Base-by-base conservation (phyloP, 2,797 vertebrate species). In the Calcarius lapponicus region DNA sequence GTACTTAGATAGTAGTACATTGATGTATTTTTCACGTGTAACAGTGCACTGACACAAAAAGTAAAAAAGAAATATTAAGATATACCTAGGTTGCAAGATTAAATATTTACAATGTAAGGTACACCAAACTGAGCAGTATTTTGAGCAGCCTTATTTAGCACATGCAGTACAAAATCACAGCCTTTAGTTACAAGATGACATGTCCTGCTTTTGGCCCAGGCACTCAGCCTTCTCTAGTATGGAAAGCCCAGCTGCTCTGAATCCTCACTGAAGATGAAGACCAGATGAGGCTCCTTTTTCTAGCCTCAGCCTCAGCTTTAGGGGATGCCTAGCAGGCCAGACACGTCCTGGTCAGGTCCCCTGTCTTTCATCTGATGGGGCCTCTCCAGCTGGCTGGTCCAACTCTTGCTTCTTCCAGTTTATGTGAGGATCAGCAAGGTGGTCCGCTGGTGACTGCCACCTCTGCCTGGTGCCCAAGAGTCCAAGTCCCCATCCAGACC, bases 341-440 rank as follows among this genome's bases (percentile, higher is more conserved):
- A 20, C 13, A n/a, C 3, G 1, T 9, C n/a, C 34, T 2, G 6
- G 11, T 76, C n/a, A 34, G 11, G 18, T 51, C 17, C 47, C 7
- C 14, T 48, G 11, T 9, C 12, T 57, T 25, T 31, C 1, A 0
- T 40, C 31, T 79, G n/a, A 15, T 28, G 36, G 4, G 9, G 3
- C 6, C 26, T 65, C 20, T 84, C 26, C 26, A 31, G 1, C 0
- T 2, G 2, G 7, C 26, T 61, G 8, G 24, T 40, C 11, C 31
- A 88, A 62, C 61, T 4, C 7, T 50, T 26, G 16, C 18, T 80
- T 60, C 40, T 71, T 74, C 28, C 18, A 70, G 9, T 20, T 8
- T 14, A 20, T 0, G 1, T 0, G 20, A 67, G 19, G 38, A 40
- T 43, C 43, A 54, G 19, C 13, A 62, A 51, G 15, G 9, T 38